Conservation (phyloP, 2,113 vertebrate genomes). For the Solenodon paradoxus region DNA sequence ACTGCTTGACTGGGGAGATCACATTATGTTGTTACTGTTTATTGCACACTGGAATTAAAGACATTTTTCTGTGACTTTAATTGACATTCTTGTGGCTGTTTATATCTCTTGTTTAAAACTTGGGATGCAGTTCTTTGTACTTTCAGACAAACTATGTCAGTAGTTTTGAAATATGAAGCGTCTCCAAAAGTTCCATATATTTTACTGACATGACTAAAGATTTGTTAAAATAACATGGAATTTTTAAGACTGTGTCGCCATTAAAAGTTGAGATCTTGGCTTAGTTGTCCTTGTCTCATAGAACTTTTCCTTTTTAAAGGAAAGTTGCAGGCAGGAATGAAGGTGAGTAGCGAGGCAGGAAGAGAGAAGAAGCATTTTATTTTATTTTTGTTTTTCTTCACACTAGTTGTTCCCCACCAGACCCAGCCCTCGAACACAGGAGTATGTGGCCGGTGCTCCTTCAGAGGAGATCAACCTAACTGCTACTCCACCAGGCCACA, state of each 20-base stretch:
- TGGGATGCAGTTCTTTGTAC: not conserved
- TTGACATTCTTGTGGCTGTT: not conserved
- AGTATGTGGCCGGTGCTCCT: no score
- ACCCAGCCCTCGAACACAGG: no score
- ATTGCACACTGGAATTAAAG: no score
- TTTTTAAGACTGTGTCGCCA: not conserved
- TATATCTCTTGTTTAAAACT: not conserved
- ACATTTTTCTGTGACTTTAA: not conserved
- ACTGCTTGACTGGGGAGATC: not conserved
- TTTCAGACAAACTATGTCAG: not conserved
- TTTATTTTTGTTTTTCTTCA: no score
- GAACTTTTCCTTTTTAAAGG: no score
- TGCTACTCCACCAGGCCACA: no score
- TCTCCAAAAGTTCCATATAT: no score
- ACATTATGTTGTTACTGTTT: not conserved
- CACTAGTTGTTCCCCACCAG: no score
- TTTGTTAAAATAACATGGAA: not conserved
- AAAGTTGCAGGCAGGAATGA: no score
- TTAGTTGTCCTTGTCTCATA: not conserved
- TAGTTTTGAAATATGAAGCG: not conserved
- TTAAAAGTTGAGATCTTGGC: not conserved
- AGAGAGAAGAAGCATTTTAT: no score
- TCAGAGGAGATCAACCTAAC: no score
- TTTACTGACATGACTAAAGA: not conserved
- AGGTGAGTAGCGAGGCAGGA: no score